A percentile compares a stretch with the other conserved stretches of the same genome.
phyloP scores from a whole-genome alignment of 64 coral and sea anemone genomes.

The Catalaphyllia jardinei region DNA sequence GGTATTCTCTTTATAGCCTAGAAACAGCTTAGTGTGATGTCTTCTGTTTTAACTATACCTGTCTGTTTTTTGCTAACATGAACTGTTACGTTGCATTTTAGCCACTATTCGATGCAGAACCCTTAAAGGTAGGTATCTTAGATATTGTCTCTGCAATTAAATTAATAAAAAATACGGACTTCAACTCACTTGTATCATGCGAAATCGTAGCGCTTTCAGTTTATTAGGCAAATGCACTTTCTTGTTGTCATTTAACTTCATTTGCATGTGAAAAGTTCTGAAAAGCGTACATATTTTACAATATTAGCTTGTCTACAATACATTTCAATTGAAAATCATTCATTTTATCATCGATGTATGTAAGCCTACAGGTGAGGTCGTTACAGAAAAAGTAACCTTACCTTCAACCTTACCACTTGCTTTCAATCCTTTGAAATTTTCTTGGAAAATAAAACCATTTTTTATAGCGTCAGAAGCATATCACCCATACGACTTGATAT shows the following conservation, averaged over 20 bases:
- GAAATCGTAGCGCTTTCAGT: neutral
- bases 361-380: too few relatives aligned
- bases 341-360: too few relatives aligned
- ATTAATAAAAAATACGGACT: neutral
- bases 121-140: conserved; percentile 45
- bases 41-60: neutral
- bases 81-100: conserved; percentile 18
- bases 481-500: too few relatives aligned
- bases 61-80: neutral
- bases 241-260: neutral
- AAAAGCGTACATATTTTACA: neutral
- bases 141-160: too few relatives aligned
- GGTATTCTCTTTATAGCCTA: neutral
- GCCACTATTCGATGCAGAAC: conserved; percentile 75
- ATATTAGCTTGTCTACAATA: neutral
- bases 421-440: too few relatives aligned
- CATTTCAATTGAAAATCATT: too few relatives aligned
- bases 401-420: too few relatives aligned
- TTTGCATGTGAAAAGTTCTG: neutral
- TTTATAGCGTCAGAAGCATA: too few relatives aligned
- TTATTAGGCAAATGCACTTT: neutral
- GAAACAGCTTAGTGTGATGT: neutral
- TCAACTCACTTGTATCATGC: neutral
- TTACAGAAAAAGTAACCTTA: too few relatives aligned
- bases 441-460: too few relatives aligned